Conservation (phyloP, 2,113 vertebrate species). For the Oophaga pumilio region DNA sequence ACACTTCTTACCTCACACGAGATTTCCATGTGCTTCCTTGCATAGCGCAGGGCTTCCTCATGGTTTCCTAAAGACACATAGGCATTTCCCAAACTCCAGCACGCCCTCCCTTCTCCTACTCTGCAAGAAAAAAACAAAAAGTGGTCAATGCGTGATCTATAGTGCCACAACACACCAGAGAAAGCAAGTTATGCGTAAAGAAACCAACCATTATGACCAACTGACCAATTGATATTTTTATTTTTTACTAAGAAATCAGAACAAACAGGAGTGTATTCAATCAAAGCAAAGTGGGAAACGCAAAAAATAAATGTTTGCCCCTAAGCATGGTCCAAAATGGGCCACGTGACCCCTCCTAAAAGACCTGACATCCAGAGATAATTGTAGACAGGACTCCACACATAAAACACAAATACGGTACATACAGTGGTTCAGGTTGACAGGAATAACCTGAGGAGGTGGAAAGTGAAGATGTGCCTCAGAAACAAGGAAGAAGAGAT, state of each 20-base stretch:
- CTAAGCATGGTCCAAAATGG: background rate
- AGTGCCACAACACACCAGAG: background rate
- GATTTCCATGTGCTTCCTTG: constrained; percentile 90
- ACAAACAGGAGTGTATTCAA: too few relatives aligned
- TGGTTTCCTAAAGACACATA: constrained; percentile 90
- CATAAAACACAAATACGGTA: background rate
- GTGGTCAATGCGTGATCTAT: background rate
- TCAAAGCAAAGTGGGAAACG: background rate
- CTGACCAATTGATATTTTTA: too few relatives aligned
- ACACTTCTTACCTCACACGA: constrained; percentile 83
- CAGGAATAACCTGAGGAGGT: too few relatives aligned
- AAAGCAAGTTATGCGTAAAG: background rate
- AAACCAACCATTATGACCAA: background rate
- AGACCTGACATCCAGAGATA: background rate
- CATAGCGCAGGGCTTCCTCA: constrained; percentile 87
- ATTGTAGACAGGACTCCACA: background rate
- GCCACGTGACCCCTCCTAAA: background rate
- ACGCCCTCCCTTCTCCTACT: constrained; percentile 94
- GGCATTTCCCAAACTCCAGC: constrained; percentile 96
- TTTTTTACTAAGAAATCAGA: too few relatives aligned
- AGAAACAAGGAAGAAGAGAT: background rate
- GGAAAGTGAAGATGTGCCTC: background rate
- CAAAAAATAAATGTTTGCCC: background rate
- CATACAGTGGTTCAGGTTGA: background rate
- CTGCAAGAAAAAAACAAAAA: constrained; percentile 67